A percentile compares a stretch with the other conserved stretches of the same genome.
Evolutionary conservation across 2,888 invertebrate species (phyloP).

Genomic region (Drosophila tripunctata): DNA sequence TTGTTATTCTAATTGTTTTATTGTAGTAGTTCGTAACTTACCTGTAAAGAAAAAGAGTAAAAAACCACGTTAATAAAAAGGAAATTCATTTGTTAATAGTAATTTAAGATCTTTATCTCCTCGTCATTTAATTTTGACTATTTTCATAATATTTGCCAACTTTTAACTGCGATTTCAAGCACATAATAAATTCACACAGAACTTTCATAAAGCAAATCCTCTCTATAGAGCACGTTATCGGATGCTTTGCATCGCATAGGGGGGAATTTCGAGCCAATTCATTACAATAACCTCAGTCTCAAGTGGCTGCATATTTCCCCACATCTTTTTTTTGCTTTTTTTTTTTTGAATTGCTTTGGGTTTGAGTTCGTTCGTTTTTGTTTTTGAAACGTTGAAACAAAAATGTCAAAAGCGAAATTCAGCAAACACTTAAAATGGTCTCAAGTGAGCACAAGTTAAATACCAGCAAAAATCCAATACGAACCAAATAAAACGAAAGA

Average conservation of each 20-base stretch:
- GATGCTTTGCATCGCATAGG: not conserved
- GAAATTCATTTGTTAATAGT: not conserved
- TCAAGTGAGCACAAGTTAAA: conserved; percentile 59
- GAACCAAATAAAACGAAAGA: conserved; percentile 2
- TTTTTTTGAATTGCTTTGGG: no score
- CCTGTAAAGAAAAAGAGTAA: conserved; percentile 27
- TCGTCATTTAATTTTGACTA: not conserved
- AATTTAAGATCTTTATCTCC: no score
- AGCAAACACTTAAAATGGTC: conserved; percentile 75
- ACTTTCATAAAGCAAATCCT: not conserved
- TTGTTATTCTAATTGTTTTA: conserved; percentile 10
- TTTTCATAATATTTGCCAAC: no score
- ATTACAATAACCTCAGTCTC: conserved; percentile 12
- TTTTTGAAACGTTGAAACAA: conserved; percentile 25
- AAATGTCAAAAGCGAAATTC: conserved; percentile 66
- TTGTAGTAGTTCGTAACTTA: conserved; percentile 41
- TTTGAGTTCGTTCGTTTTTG: not conserved
- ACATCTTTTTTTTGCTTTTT: not conserved
- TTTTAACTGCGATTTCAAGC: no score
- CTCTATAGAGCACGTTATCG: not conserved
- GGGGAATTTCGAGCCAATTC: not conserved
- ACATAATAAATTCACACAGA: no score
- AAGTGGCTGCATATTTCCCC: conserved; percentile 7
- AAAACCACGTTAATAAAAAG: conserved; percentile 5
- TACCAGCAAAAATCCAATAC: conserved; percentile 6